phyloP scores from a whole-genome alignment of 2,113 vertebrate species.

The Cyanoderma ruficeps region DNA sequence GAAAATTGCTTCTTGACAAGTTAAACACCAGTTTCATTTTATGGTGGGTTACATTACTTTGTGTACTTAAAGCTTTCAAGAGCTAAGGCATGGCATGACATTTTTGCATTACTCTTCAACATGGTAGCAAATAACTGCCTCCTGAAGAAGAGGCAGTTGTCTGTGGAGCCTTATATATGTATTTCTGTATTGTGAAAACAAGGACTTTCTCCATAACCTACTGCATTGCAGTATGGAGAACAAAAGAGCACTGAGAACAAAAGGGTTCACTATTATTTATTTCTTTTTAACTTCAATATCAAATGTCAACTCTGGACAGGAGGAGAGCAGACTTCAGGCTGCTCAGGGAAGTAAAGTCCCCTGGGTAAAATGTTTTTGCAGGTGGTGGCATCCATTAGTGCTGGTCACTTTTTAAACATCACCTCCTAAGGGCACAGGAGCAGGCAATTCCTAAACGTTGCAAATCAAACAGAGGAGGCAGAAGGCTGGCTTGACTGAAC shows the following conservation, averaged over 20 bases:
- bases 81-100: background rate
- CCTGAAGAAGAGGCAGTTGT: background rate
- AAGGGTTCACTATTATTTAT: background rate
- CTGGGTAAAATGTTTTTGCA: background rate
- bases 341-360: background rate
- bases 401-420: background rate
- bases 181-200: background rate
- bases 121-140: background rate
- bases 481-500: background rate
- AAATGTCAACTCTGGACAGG: background rate
- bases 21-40: background rate
- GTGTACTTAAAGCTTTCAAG: background rate
- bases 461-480: background rate
- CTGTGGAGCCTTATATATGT: background rate
- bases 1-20: background rate
- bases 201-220: background rate
- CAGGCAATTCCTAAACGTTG: background rate
- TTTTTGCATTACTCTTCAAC: background rate
- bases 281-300: background rate
- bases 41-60: background rate
- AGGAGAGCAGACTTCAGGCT: background rate
- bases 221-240: background rate
- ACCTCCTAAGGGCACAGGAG: background rate
- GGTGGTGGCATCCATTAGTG: background rate
- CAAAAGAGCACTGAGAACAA: background rate